A percentile compares a stretch with the other conserved stretches of the same genome.
Evolutionary conservation across 2,797 vertebrate genomes (phyloP).

Genomic region (Myotis daubentonii): DNA sequence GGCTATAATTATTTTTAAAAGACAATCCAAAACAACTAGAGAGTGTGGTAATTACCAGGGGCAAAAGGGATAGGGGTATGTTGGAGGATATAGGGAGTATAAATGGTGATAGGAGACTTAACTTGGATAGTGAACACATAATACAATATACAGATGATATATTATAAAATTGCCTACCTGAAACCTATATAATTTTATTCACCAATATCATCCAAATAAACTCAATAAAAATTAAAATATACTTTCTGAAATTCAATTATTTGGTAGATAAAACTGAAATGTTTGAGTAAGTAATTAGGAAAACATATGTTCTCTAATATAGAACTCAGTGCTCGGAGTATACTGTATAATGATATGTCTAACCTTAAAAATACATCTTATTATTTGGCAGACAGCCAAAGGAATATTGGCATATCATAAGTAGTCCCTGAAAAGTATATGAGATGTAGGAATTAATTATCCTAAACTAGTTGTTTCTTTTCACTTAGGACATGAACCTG

Average conservation of each 20-base stretch:
- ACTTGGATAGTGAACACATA: not conserved
- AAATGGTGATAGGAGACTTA: not conserved
- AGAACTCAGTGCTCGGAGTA: constrained; percentile 65
- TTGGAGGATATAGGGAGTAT: no score
- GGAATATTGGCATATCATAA: constrained; percentile 80
- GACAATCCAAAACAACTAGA: no score
- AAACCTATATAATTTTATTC: not conserved
- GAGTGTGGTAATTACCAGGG: no score
- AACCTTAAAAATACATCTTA: constrained; percentile 79
- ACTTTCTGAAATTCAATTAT: constrained; percentile 79
- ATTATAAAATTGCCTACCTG: not conserved
- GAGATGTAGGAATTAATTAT: constrained; percentile 80
- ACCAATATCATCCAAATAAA: not conserved
- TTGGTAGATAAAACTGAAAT: constrained; percentile 70
- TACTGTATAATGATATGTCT: constrained; percentile 68
- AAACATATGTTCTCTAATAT: constrained; percentile 73
- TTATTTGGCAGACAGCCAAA: constrained; percentile 78
- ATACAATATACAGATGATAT: not conserved
- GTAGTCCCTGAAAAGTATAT: constrained; percentile 75
- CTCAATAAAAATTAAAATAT: constrained; percentile 24
- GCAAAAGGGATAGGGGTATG: no score
- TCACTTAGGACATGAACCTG: constrained; percentile 29
- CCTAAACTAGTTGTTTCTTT: constrained; percentile 60
- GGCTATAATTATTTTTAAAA: no score
- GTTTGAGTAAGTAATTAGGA: constrained; percentile 66